phyloP scores from a whole-genome alignment of 2,113 vertebrate genomes.

The Myrmophylax atrothorax region DNA sequence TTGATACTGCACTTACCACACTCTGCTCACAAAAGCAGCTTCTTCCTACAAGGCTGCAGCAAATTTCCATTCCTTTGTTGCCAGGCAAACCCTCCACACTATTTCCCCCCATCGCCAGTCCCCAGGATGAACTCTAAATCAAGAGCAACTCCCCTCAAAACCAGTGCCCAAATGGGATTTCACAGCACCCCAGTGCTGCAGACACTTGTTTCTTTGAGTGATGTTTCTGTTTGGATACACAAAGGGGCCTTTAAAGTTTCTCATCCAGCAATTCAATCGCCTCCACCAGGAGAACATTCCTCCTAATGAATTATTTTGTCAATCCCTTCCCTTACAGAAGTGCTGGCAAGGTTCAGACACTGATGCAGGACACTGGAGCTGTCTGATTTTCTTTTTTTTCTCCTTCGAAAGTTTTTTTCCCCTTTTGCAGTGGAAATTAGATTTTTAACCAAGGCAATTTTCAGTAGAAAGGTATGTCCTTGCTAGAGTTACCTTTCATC shows the following conservation, averaged over 20 bases:
- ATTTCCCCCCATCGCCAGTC: not conserved
- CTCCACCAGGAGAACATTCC: not conserved
- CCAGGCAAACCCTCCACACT: not conserved
- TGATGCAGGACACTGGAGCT: not conserved
- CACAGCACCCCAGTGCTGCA: not conserved
- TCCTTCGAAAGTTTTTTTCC: not conserved
- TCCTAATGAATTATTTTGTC: constrained; percentile 23
- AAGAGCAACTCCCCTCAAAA: not conserved
- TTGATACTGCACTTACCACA: not conserved
- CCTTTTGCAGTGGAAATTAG: not conserved
- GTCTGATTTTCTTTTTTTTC: not conserved
- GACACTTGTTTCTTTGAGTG: constrained; percentile 1
- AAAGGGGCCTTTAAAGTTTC: constrained; percentile 29
- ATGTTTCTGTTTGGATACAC: not conserved
- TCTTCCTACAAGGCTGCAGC: constrained; percentile 3
- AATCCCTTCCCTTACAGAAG: not conserved
- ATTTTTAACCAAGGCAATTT: not conserved
- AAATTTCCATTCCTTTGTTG: constrained; percentile 5
- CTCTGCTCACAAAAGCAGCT: constrained; percentile 28
- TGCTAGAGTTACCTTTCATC: not conserved
- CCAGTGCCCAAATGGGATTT: not conserved
- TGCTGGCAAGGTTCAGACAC: not conserved
- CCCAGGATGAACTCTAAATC: constrained; percentile 2
- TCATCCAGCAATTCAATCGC: not conserved
- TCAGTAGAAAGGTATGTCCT: not conserved